Base-by-base conservation (phyloP, 1,140 invertebrate species). In the Pseudomyrmex cubaensis region DNA sequence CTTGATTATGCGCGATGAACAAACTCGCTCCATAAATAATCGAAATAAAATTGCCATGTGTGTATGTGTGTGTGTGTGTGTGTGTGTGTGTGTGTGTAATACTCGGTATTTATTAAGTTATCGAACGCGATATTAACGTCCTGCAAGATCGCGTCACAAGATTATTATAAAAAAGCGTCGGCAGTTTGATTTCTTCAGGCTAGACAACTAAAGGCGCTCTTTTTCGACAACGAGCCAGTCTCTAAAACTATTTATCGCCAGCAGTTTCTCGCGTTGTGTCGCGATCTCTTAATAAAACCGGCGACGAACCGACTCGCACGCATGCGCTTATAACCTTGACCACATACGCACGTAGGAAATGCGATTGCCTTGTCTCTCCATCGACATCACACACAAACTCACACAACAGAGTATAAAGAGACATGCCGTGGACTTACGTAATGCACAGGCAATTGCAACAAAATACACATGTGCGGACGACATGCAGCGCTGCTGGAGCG, bases 301-400 rank as follows among this genome's bases (percentile, higher is more conserved):
- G 46, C 50, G 22, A 15, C 17, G 13, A 57, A 2, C 50, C 72
- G 62, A 57, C 66, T 73, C 73, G 70, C 73, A 87, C 74, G 56
- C 35, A 57, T 66, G 54, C 70, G 63, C n/a, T 48, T 20, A 15
- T 74, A 85, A 87, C 85, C 85, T 87, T 87, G 86, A 87, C 85
- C 86, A 87, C 82, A 74, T 73, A 46, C 73, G 86, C 86, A 87
- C 61, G 85, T 63, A 87, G 86, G 72, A 87, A 87, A 87, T 87
- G 85, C 82, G 69, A 87, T 84, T 87, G 85, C 50, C 73, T 87
- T 83, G 85, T 52, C 78, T 77, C 46, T 20, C 63, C 59, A 87
- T 66, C 76, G 85, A 76, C 69, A 63, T 44, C 59, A 50, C 25
- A 52, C 44, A 12, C 15, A 35, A 44, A 75, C 73, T 63, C 56